Conservation (phyloP, 2,113 vertebrate species). For the Himantopus leucocephalus region DNA sequence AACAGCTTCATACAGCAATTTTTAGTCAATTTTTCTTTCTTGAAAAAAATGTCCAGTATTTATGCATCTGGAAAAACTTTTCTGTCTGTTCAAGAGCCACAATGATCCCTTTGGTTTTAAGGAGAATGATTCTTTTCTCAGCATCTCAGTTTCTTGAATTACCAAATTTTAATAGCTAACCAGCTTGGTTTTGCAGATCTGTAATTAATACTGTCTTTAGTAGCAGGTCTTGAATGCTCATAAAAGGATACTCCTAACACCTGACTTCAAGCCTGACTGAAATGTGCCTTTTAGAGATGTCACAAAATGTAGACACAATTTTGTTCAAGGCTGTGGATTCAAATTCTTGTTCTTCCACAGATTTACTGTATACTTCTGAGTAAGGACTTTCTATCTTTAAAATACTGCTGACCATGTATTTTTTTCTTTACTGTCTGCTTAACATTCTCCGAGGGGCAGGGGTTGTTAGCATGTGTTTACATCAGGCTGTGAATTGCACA, state of each 20-base stretch:
- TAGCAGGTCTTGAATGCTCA: not conserved
- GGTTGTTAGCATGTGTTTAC: conserved; percentile 18
- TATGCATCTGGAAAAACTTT: not conserved
- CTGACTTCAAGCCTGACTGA: not conserved
- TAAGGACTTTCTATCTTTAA: conserved; percentile 8
- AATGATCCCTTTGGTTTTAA: not conserved
- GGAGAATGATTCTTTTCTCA: not conserved
- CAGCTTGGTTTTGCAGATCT: not conserved
- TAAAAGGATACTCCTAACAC: not conserved
- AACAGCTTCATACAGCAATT: not conserved
- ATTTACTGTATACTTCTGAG: not conserved
- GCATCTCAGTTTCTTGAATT: not conserved
- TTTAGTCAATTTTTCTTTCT: not conserved
- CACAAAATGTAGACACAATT: fast-evolving
- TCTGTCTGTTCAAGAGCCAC: not conserved
- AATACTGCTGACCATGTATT: not conserved
- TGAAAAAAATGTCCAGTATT: not conserved
- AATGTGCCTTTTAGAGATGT: not conserved
- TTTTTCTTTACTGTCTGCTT: not conserved
- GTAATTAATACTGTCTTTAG: not conserved
- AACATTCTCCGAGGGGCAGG: not conserved
- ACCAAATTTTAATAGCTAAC: not conserved
- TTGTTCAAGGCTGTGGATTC: not conserved
- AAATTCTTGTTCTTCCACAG: not conserved
- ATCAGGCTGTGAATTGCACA: not conserved